Evolutionary conservation across 2,888 invertebrate species (phyloP).

Genomic region (Zygaena filipendulae): DNA sequence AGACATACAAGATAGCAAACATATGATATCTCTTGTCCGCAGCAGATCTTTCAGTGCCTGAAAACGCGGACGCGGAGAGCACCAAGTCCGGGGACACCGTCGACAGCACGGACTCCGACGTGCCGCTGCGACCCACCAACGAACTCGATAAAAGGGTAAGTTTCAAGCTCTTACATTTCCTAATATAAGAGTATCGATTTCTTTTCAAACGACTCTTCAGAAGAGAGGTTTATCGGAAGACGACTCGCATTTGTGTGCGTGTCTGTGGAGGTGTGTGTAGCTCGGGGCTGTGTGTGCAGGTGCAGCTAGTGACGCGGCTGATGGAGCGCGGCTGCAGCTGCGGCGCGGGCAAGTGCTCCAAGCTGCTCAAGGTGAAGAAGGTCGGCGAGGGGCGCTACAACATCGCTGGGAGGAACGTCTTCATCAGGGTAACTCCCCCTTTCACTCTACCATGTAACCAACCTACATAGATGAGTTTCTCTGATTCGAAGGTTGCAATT

Average conservation of each 20-base stretch:
- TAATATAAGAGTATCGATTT: no score
- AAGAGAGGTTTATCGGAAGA: no score
- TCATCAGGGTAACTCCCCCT: conserved; percentile 79
- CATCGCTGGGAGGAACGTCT: conserved; percentile 88
- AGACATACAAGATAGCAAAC: no score
- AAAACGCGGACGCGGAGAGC: conserved; percentile 77
- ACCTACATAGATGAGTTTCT: no score
- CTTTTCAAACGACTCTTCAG: no score
- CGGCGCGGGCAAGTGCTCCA: conserved; percentile 75
- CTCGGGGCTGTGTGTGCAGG: conserved; percentile 55
- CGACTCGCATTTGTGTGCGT: no score
- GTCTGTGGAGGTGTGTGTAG: no score
- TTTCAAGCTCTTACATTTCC: no score
- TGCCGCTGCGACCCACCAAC: conserved; percentile 69
- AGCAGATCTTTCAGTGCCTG: conserved; percentile 39
- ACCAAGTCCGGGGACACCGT: conserved; percentile 68
- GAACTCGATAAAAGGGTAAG: conserved; percentile 73
- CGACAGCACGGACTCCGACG: conserved; percentile 76
- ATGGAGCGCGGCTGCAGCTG: conserved; percentile 82
- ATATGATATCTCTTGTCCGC: no score
- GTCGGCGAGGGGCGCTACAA: conserved; percentile 89
- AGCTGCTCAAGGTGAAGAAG: conserved; percentile 79
- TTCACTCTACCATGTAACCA: neutral
- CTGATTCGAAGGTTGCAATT: no score
- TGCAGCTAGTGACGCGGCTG: conserved; percentile 75